phyloP scores from a whole-genome alignment of 1,140 invertebrate genomes.

The Zaprionus davidi region DNA sequence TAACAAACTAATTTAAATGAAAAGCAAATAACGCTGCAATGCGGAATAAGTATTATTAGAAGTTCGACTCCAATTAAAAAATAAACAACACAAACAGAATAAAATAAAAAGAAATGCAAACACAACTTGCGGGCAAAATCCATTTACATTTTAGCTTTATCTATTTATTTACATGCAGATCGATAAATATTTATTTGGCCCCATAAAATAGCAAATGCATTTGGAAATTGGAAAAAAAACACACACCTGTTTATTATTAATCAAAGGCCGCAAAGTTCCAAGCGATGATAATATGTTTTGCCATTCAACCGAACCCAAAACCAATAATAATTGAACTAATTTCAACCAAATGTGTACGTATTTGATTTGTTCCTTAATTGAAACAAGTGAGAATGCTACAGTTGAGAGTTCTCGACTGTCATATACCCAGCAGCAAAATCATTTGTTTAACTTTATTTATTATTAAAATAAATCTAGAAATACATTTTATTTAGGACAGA shows the following conservation, averaged over 20 bases:
- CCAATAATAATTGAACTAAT: constrained; percentile 38
- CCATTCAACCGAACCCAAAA: constrained; percentile 4
- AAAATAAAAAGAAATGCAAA: not conserved
- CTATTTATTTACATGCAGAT: constrained; percentile 12
- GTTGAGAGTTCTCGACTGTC: too few species aligned
- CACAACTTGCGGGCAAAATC: not conserved
- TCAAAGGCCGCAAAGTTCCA: constrained; percentile 19
- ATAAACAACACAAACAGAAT: constrained; percentile 6
- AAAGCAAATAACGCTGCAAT: constrained; percentile 13
- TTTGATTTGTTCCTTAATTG: constrained; percentile 23
- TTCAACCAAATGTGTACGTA: constrained; percentile 25
- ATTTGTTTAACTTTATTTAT: too few species aligned
- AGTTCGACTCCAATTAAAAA: constrained; percentile 24
- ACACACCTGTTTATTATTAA: constrained; percentile 26
- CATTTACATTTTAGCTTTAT: constrained; percentile 18
- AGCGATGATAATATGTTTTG: constrained; percentile 24
- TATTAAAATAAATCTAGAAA: too few species aligned
- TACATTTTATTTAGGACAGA: too few species aligned
- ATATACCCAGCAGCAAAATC: too few species aligned
- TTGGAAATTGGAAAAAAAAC: constrained; percentile 6
- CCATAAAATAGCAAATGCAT: constrained; percentile 11
- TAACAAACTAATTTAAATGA: constrained; percentile 23
- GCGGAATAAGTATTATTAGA: not conserved
- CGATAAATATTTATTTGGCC: constrained; percentile 17
- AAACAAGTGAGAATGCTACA: not conserved